Conservation (phyloP, 2,113 vertebrate genomes). For the Geococcyx californianus region DNA sequence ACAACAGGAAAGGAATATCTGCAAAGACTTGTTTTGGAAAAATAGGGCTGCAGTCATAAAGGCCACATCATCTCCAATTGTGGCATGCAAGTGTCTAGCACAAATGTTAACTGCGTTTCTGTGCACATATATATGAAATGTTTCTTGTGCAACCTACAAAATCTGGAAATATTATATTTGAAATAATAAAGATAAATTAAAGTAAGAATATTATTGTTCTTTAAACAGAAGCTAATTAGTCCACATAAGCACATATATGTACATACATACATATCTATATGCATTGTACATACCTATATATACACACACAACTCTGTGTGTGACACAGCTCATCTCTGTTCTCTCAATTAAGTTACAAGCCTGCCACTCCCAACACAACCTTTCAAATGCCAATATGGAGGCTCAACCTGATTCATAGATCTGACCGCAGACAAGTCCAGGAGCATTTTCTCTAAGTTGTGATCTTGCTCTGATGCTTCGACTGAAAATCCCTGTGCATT, state of each 20-base stretch:
- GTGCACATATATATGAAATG: not conserved
- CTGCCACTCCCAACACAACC: not conserved
- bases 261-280: too few relatives aligned
- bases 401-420: not conserved
- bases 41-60: not conserved
- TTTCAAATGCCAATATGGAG: not conserved
- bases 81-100: not conserved
- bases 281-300: not conserved
- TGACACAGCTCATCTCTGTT: not conserved
- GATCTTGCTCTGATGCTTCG: not conserved
- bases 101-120: not conserved
- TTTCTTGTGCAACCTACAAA: not conserved
- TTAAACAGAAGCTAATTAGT: not conserved
- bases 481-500: not conserved
- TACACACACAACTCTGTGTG: rapidly evolving
- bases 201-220: not conserved
- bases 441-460: not conserved
- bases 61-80: not conserved
- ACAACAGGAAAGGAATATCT: not conserved
- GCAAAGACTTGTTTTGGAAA: not conserved
- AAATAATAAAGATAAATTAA: not conserved
- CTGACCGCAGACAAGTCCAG: not conserved
- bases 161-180: not conserved
- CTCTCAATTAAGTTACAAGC: not conserved
- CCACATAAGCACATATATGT: not conserved